Percentiles rank a stretch among this genome's conserved stretches.
Evolutionary conservation across 2,113 vertebrate species (phyloP).

Genomic region (Coptodon rendalli): DNA sequence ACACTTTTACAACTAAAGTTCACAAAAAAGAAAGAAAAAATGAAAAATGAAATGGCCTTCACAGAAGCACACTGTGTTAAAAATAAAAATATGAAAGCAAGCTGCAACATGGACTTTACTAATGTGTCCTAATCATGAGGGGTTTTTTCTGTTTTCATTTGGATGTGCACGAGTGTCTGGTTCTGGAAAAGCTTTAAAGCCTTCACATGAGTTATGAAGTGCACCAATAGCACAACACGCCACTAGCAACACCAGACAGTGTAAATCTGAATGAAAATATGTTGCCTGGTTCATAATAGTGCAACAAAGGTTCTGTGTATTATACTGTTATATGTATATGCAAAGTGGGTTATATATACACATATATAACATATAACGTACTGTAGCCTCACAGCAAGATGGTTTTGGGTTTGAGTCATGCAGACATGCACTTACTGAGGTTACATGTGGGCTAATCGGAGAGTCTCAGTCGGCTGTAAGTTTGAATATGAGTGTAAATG

Average conservation of each 20-base stretch:
- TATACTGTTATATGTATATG: background rate
- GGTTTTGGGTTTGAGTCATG: background rate
- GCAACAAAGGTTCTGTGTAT: background rate
- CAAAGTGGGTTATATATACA: background rate
- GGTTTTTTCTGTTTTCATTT: background rate
- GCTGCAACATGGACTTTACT: rapidly evolving
- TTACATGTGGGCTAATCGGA: background rate
- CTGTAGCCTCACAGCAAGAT: background rate
- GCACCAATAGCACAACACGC: background rate
- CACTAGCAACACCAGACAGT: background rate
- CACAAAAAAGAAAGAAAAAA: background rate
- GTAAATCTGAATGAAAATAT: background rate
- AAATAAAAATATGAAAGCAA: background rate
- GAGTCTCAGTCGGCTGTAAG: background rate
- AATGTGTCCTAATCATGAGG: background rate
- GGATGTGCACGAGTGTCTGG: background rate
- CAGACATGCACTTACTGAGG: background rate
- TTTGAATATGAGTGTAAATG: background rate
- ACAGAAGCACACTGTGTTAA: background rate
- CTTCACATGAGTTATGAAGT: background rate
- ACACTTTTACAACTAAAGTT: background rate
- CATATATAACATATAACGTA: background rate
- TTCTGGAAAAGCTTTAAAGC: background rate
- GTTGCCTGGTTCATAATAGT: background rate
- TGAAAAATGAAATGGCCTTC: background rate